These are phyloP conservation scores for Bubo scandiacus DNA, from an alignment of 2,113 vertebrate species.

Conservation along the genomic window DNA sequence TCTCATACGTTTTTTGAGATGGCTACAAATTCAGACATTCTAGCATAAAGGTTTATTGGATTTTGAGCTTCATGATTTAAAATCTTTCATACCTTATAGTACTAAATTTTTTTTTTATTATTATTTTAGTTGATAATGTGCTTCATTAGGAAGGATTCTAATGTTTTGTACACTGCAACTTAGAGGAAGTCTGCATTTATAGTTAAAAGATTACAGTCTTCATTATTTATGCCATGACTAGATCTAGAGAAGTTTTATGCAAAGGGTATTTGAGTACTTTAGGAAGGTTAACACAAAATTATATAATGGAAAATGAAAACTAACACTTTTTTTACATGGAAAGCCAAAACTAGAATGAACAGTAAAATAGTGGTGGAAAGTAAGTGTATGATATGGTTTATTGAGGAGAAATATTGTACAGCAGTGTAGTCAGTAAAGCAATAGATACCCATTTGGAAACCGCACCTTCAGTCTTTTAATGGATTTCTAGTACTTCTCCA, in stretches of 20 bases:
- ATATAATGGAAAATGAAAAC: neutral
- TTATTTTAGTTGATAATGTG: neutral
- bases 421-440: neutral
- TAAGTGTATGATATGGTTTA: fast-evolving
- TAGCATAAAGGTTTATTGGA: neutral
- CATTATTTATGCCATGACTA: neutral
- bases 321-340: neutral
- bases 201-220: neutral
- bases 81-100: neutral
- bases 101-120: neutral
- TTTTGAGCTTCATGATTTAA: neutral
- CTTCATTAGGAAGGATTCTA: neutral
- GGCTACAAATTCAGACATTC: neutral
- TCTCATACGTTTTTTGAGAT: neutral
- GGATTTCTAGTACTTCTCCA: neutral
- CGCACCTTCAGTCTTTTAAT: neutral
- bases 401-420: neutral
- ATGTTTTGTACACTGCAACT: neutral
- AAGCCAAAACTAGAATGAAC: neutral
- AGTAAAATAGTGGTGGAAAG: neutral
- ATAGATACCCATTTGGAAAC: neutral
- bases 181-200: neutral
- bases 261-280: neutral
- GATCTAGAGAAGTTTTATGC: neutral
- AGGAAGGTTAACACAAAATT: neutral